phyloP scores from a whole-genome alignment of 2,888 invertebrate genomes.

The Cerceris ruficornis region DNA sequence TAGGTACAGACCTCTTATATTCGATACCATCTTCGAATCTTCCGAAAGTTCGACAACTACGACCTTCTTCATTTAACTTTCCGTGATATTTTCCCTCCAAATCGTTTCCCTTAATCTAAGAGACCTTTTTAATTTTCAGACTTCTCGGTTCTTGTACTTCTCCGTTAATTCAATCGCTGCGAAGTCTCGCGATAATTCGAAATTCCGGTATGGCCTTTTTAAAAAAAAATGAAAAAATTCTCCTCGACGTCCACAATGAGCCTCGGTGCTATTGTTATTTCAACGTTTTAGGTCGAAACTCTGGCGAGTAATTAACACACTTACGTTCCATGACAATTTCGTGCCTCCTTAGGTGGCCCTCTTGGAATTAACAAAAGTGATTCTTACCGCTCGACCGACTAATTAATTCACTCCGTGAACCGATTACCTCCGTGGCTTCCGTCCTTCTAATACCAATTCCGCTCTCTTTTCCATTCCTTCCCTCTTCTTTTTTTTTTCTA shows the following conservation, averaged over 20 bases:
- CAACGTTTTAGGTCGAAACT: no score
- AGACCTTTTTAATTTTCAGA: conserved; percentile 5
- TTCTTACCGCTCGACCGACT: background rate
- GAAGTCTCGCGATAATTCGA: no score
- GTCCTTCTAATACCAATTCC: no score
- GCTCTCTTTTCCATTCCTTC: no score
- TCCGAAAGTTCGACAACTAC: background rate
- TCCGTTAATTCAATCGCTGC: background rate
- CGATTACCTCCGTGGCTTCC: background rate
- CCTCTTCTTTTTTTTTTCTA: background rate
- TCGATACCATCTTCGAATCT: background rate
- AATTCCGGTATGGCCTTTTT: no score
- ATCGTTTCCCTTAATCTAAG: conserved; percentile 1
- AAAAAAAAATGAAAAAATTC: no score
- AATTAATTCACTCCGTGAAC: background rate
- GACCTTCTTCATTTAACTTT: conserved; percentile 5
- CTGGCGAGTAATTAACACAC: no score
- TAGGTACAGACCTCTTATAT: background rate
- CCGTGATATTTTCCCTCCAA: background rate
- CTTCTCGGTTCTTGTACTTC: background rate
- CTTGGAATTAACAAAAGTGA: no score
- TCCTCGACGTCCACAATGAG: no score
- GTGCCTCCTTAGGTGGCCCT: background rate
- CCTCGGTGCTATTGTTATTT: background rate
- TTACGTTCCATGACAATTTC: background rate